Evolutionary conservation across 2,888 invertebrate species (phyloP).

Genomic region (Scrobipalpa costella): DNA sequence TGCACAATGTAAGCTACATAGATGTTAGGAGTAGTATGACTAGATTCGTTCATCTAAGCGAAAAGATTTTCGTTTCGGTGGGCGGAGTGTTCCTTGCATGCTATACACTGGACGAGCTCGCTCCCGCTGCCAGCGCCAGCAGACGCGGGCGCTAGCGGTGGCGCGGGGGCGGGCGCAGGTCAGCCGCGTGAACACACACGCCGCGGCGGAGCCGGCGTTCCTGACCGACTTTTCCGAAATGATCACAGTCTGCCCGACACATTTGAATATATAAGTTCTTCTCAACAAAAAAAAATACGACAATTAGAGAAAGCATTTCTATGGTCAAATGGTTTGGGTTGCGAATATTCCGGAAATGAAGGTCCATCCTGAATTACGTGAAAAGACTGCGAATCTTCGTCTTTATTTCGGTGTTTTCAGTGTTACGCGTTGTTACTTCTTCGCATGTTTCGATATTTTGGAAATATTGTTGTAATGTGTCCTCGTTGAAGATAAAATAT

Average conservation of each 20-base stretch:
- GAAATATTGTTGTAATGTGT: conserved; percentile 69
- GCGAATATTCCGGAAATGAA: conserved; percentile 40
- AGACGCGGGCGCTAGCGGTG: not conserved
- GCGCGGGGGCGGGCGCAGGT: conserved; percentile 22
- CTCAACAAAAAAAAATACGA: conserved; percentile 20
- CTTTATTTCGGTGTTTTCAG: conserved; percentile 66
- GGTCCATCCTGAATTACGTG: conserved; percentile 64
- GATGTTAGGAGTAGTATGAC: conserved; percentile 58
- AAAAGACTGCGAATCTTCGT: conserved; percentile 60
- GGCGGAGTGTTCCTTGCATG: conserved; percentile 66
- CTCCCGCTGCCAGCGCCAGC: conserved; percentile 41
- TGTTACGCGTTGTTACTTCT: conserved; percentile 74
- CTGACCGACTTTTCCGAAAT: conserved; percentile 57
- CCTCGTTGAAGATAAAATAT: conserved; percentile 61
- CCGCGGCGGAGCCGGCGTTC: conserved; percentile 77
- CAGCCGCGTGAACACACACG: conserved; percentile 60
- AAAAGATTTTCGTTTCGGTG: conserved; percentile 44
- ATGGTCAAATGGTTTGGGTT: conserved; percentile 5
- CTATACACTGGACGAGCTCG: conserved; percentile 60
- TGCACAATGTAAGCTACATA: conserved; percentile 58
- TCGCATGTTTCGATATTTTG: conserved; percentile 66
- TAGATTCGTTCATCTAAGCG: conserved; percentile 53
- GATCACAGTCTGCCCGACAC: conserved; percentile 37
- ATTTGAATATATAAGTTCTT: not conserved
- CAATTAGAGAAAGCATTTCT: not conserved